phyloP scores from a whole-genome alignment of 2,113 vertebrate genomes.

The Choloepus hoffmanni region DNA sequence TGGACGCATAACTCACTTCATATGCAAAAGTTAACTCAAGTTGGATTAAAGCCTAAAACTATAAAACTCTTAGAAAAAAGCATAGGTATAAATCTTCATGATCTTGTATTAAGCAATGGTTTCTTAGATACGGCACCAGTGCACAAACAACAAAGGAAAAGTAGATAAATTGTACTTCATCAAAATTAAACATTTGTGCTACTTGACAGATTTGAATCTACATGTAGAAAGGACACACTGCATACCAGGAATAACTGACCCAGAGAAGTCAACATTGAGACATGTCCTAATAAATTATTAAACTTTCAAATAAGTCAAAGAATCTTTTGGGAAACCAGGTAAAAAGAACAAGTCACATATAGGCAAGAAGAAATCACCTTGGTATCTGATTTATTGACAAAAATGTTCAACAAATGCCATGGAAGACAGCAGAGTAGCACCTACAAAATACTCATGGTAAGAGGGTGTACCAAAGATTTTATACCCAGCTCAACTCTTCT shows the following conservation, averaged over 20 bases:
- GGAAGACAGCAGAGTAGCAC: not conserved
- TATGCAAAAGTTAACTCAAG: too few relatives aligned
- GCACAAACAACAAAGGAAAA: not conserved
- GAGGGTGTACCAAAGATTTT: not conserved
- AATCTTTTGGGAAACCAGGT: not conserved
- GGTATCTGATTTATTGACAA: not conserved
- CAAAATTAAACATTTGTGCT: too few relatives aligned
- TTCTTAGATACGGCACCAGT: not conserved
- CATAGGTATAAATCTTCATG: not conserved
- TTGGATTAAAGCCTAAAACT: too few relatives aligned
- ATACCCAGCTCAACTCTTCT: not conserved
- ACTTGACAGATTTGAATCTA: not conserved
- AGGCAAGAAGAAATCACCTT: not conserved
- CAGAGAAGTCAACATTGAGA: not conserved
- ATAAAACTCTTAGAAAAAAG: not conserved
- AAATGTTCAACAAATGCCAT: not conserved
- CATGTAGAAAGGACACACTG: not conserved
- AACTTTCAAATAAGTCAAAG: not conserved
- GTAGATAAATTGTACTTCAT: not conserved
- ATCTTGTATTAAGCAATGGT: not conserved
- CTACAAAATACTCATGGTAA: not conserved
- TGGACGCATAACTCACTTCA: too few relatives aligned
- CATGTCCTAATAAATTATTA: not conserved
- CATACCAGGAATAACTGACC: not conserved
- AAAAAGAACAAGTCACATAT: not conserved